Percentiles rank a stretch among this genome's conserved stretches.
Conservation (phyloP, 2,797 vertebrate species). For the Anisognathus igniventris region DNA sequence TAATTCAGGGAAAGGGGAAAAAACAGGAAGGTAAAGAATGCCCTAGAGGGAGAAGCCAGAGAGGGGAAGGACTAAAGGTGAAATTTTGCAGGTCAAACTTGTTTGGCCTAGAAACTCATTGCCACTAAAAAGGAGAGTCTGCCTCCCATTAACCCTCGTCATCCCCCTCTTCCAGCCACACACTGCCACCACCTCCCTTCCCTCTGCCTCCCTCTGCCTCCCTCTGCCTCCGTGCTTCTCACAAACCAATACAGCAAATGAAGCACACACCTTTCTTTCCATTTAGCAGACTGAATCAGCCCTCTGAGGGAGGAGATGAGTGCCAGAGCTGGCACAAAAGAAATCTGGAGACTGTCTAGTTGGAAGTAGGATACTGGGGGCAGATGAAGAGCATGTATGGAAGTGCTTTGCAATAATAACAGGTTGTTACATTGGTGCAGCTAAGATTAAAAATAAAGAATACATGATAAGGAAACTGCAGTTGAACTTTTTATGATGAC, state of each 20-base stretch:
- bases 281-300: background rate
- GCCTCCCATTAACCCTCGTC: background rate
- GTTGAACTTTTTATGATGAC: background rate
- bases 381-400: background rate
- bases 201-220: background rate
- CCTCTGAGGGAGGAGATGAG: background rate
- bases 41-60: background rate
- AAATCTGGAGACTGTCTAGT: background rate
- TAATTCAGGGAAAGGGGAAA: background rate
- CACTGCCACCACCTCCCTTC: rapidly evolving
- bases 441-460: background rate
- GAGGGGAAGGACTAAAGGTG: background rate
- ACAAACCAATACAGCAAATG: background rate
- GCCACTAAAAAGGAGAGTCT: background rate
- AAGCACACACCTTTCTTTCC: background rate
- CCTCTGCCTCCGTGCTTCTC: background rate
- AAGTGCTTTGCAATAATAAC: background rate
- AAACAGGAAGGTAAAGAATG: background rate
- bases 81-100: background rate
- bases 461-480: background rate
- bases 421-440: background rate
- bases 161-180: background rate
- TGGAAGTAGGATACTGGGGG: background rate
- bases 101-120: background rate
- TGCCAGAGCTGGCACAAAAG: background rate